Percentiles rank a stretch among this genome's conserved stretches.
phyloP scores from a whole-genome alignment of 1,140 invertebrate genomes.

The Lordiphosa mommai region DNA sequence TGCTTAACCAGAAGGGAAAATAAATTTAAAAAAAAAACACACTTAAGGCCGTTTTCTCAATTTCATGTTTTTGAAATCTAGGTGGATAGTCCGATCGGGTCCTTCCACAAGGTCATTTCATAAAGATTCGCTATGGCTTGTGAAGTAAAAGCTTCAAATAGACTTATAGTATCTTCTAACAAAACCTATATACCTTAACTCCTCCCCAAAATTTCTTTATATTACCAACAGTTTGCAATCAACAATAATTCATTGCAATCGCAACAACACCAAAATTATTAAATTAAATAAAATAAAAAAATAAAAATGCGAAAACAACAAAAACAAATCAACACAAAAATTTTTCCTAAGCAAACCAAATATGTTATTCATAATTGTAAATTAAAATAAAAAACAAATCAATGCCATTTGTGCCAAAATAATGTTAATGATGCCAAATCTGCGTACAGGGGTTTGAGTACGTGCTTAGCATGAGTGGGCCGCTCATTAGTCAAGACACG shows the following conservation, averaged over 20 bases:
- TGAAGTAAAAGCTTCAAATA: no score
- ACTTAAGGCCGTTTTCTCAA: no score
- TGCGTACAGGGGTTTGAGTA: constrained; percentile 4
- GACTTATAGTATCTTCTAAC: no score
- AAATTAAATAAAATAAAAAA: constrained; percentile 56
- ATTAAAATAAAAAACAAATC: constrained; percentile 73
- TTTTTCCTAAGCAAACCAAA: constrained; percentile 14
- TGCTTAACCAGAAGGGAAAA: no score
- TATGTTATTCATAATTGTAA: constrained; percentile 33
- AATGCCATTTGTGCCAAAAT: constrained; percentile 55
- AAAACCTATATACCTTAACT: neutral
- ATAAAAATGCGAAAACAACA: no score
- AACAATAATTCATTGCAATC: constrained; percentile 23
- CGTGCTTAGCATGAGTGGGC: constrained; percentile 26
- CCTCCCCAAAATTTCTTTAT: no score
- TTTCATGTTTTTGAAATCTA: no score
- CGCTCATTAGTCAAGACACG: constrained; percentile 13
- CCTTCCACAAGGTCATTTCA: no score
- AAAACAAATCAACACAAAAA: neutral
- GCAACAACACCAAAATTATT: constrained; percentile 43
- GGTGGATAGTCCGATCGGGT: no score
- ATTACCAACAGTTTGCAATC: constrained; percentile 20
- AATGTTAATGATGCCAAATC: constrained; percentile 63
- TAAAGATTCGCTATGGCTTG: no score
- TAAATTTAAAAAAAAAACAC: no score